Base-by-base conservation (phyloP, 2,888 invertebrate species). In the Dendrolimus houi region DNA sequence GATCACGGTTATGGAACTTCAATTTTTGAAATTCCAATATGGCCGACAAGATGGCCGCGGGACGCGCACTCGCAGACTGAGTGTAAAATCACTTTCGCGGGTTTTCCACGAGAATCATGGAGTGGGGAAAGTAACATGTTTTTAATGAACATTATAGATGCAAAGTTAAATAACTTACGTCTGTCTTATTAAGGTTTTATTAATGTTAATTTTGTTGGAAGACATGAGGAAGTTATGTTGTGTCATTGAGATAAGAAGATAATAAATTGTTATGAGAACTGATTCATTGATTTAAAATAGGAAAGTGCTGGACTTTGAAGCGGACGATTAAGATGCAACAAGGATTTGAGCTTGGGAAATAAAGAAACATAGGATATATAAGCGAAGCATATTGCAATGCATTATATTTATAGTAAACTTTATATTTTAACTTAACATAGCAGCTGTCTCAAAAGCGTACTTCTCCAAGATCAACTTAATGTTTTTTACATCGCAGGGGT, bases 101-200 rank as follows among this genome's bases (percentile, higher is more conserved):
- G 77, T 85, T 87, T 87, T 86, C 86, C 87, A 81, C 79, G 68
- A 65, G 67, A 47, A 47, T 61, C 65, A 67, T 64, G 79, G 79
- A 83, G 79, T 77, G 83, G 87, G 85, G 87, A 87, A 88, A 87
- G 87, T 86, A 80, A 78, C 77, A 69, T 75, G 72, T 72, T 75
- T 47, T 47, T 47, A 47, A 47, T 47, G 2, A 47, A 12, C 47
- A 47, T 47, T 47, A 47, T 47, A 47, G 47, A 47, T 47, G 47
- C 47, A 47, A 47, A 47, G 47, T 47, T 47, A 47, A 47, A 47
- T 47, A 47, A 47, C 47, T 47, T 47, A 47, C 12, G 47, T 47
- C 47, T 47, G 47, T 2, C 63, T 47, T 47, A 9, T 47, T 47
- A 0, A 47, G 9, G 47, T 47, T 47, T 47, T 47, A 47, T 8